A percentile compares a stretch with the other conserved stretches of the same genome.
Evolutionary conservation across 2,113 vertebrate genomes (phyloP).

Genomic region (Tenrec ecaudatus): DNA sequence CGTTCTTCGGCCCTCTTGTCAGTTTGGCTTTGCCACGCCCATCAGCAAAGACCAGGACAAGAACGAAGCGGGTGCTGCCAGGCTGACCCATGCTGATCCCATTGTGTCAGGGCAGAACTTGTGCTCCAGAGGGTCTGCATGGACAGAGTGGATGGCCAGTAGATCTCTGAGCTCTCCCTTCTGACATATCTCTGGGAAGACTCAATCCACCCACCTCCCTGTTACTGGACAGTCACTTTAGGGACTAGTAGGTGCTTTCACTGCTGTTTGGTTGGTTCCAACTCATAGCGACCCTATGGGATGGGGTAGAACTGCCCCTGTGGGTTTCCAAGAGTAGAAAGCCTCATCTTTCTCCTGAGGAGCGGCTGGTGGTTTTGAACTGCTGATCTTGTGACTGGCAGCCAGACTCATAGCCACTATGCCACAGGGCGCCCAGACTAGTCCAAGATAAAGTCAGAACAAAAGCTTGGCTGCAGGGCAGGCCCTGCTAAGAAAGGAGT

Average conservation of each 20-base stretch:
- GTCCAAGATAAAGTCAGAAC: not conserved
- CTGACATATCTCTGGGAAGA: not conserved
- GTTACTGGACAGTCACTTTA: not conserved
- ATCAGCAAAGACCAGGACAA: not conserved
- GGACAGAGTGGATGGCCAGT: not conserved
- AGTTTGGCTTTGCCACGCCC: not conserved
- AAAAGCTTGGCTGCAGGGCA: not conserved
- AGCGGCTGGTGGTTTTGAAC: too few relatives aligned
- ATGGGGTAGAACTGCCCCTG: too few relatives aligned
- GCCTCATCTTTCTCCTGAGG: too few relatives aligned
- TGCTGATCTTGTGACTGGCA: too few relatives aligned
- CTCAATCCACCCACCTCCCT: not conserved
- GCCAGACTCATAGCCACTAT: too few relatives aligned
- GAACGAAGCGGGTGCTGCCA: not conserved
- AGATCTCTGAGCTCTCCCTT: not conserved
- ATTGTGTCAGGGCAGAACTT: not conserved
- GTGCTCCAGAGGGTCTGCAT: not conserved
- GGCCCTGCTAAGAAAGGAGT: too few relatives aligned
- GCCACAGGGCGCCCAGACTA: not conserved
- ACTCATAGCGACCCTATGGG: too few relatives aligned
- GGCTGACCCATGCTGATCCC: not conserved
- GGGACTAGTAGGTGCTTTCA: too few relatives aligned
- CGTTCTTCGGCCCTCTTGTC: not conserved
- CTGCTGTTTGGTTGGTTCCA: too few relatives aligned
- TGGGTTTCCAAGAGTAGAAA: too few relatives aligned